phyloP scores from a whole-genome alignment of 2,797 vertebrate genomes.

The Anabas testudineus region DNA sequence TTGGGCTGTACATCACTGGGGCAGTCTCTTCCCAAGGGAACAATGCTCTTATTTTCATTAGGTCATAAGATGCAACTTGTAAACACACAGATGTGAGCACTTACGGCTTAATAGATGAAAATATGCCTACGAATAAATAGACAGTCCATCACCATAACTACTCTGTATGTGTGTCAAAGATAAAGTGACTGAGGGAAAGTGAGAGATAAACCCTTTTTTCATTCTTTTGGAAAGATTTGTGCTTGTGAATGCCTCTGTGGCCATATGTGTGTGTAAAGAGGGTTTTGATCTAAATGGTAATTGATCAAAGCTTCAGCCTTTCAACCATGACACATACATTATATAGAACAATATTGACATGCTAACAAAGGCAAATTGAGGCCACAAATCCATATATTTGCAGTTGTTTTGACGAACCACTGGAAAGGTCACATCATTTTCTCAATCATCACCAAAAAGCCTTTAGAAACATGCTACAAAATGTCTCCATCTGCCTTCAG shows the following conservation, averaged over 20 bases:
- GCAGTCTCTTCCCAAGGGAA: conserved; percentile 74
- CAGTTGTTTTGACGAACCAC: conserved; percentile 29
- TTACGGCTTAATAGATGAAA: conserved; percentile 69
- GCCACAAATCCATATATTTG: conserved; percentile 8
- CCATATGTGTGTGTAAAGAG: background rate
- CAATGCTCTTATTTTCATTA: conserved; percentile 79
- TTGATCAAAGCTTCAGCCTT: background rate
- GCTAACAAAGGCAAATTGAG: background rate
- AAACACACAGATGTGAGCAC: conserved; percentile 81
- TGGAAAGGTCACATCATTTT: conserved; percentile 1
- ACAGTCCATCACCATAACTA: conserved; percentile 64
- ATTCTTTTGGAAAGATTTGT: conserved; percentile 38
- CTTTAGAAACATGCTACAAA: background rate
- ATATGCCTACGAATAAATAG: conserved; percentile 76
- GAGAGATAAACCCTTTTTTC: conserved; percentile 24
- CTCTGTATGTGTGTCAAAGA: conserved; percentile 37
- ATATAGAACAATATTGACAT: conserved; percentile 6
- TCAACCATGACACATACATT: background rate
- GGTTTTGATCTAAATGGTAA: background rate
- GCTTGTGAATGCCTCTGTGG: background rate
- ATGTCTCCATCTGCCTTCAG: background rate
- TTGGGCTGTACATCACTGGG: conserved; percentile 66
- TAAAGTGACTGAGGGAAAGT: conserved; percentile 40
- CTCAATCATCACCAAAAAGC: too few relatives aligned
- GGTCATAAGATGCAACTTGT: conserved; percentile 72